Evolutionary conservation across 2,113 vertebrate species (phyloP).

Genomic region (Planiliza haematocheilus): DNA sequence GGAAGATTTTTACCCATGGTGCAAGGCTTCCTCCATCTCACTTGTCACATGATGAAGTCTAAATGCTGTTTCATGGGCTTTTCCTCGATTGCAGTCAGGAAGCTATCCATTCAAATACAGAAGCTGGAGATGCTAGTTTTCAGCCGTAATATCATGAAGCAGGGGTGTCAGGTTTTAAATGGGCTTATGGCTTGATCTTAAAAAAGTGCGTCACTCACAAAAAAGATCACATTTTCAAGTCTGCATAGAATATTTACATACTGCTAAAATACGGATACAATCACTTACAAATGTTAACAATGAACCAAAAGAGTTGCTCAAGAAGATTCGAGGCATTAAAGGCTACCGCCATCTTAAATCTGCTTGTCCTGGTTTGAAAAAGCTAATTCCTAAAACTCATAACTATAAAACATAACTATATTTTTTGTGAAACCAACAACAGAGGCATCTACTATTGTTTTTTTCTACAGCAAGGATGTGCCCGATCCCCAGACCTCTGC

Average conservation of each 20-base stretch:
- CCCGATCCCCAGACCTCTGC: conserved; percentile 78
- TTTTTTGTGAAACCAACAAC: no score
- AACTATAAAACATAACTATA: no score
- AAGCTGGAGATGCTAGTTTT: not conserved
- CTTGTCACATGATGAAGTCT: not conserved
- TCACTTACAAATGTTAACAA: no score
- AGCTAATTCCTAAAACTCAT: no score
- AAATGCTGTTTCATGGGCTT: not conserved
- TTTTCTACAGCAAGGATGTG: conserved; percentile 84
- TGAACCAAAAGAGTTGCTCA: no score
- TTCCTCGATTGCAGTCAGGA: not conserved
- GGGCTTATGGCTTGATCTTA: not conserved
- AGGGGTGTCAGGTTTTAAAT: not conserved
- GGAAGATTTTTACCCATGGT: not conserved
- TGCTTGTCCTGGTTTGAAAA: no score
- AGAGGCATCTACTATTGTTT: no score
- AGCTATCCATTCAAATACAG: not conserved
- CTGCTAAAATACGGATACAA: no score
- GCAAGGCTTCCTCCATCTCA: not conserved
- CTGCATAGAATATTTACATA: no score
- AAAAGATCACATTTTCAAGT: no score
- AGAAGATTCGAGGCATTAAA: no score
- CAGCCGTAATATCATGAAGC: not conserved
- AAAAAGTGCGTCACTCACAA: not conserved
- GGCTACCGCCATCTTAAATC: no score